Percentiles rank a stretch among this genome's conserved stretches.
Conservation (phyloP, 2,888 invertebrate species). For the Oscheius sp. region DNA sequence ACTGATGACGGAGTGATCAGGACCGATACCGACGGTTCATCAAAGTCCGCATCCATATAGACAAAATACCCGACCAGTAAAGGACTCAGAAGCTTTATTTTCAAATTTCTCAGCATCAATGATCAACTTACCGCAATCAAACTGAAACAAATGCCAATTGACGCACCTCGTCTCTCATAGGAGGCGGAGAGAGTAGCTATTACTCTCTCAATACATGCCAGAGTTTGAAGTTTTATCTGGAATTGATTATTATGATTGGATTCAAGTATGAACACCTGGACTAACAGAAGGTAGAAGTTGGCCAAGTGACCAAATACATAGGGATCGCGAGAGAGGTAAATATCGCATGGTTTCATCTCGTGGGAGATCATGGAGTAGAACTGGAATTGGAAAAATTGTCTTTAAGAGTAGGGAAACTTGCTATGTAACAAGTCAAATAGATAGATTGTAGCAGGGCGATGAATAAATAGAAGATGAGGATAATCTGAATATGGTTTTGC, state of each 20-base stretch:
- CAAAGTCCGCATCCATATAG: not conserved
- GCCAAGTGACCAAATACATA: not conserved
- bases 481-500: no score
- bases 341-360: not conserved
- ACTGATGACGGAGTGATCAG: no score
- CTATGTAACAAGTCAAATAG: not conserved
- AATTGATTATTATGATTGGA: not conserved
- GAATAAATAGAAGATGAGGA: slow-evolving; percentile 5
- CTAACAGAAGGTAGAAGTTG: not conserved
- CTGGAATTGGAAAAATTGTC: no score
- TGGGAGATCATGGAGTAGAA: not conserved
- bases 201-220: slow-evolving; percentile 4
- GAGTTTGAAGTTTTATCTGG: slow-evolving; percentile 3
- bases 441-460: slow-evolving; percentile 2
- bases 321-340: not conserved
- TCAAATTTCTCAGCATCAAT: not conserved
- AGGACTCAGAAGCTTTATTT: slow-evolving; percentile 1
- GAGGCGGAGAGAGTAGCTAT: slow-evolving; percentile 5
- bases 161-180: not conserved
- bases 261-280: not conserved
- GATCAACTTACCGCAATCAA: slow-evolving; percentile 15
- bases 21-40: not conserved
- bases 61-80: not conserved
- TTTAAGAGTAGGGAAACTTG: not conserved
- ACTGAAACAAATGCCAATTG: slow-evolving; percentile 4